Percentiles rank a stretch among this genome's conserved stretches.
Evolutionary conservation across 2,113 vertebrate species (phyloP).

Genomic region (Suncus etruscus): DNA sequence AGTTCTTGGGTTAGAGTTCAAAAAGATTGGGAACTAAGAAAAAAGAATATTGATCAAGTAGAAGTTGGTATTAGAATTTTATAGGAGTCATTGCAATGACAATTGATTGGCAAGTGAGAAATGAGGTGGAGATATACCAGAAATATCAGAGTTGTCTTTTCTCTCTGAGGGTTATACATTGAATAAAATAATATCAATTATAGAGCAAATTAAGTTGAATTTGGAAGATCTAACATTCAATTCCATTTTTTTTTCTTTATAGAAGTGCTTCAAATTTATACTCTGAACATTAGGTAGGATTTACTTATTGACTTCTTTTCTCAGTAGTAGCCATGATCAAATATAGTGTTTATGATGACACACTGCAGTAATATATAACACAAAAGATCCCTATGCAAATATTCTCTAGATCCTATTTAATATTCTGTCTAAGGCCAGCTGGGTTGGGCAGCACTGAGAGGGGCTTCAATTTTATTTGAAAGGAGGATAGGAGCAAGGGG

Average conservation of each 20-base stretch:
- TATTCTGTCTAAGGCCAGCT: no score
- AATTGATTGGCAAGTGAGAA: not conserved
- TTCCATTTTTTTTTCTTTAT: not conserved
- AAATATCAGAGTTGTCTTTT: not conserved
- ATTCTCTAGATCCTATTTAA: no score
- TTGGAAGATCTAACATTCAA: not conserved
- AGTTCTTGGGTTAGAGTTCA: not conserved
- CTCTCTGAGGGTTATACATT: accelerated
- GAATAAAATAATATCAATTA: not conserved
- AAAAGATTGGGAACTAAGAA: not conserved
- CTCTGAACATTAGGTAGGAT: no score
- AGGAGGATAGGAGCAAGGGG: no score
- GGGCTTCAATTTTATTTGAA: no score
- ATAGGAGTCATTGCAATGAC: not conserved
- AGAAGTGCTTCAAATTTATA: not conserved
- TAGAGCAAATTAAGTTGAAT: not conserved
- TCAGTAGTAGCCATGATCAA: not conserved
- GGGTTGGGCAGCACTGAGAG: no score
- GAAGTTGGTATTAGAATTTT: not conserved
- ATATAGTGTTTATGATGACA: not conserved
- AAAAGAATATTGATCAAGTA: not conserved
- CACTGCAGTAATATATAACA: no score
- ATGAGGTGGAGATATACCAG: not conserved
- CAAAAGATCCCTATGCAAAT: no score
- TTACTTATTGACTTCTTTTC: not conserved